Evolutionary conservation across 2,888 invertebrate genomes (phyloP), one percentile per base, ranked within the genome.

Genomic region (Diarsia brunnea): DNA sequence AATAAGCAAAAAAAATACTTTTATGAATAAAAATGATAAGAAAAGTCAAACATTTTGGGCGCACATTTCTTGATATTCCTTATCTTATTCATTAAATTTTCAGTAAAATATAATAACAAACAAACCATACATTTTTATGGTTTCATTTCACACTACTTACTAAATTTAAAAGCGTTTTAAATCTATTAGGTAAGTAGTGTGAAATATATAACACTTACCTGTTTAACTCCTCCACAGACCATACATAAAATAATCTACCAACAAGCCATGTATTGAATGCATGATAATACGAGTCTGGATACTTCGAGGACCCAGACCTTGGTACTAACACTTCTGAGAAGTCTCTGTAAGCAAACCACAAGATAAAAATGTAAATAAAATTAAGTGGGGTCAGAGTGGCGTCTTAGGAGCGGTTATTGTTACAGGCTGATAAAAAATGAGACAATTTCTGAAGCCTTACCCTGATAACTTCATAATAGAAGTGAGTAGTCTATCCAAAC

Each of bases 181-280:
- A 5, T 21, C 3, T 27, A 19, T 8, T 27, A 27, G 1, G 27
- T 27, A 27, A 4, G 19, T 10, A 27, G 5, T 69, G 31, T 14
- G 4, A 8, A 10, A 45, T 31, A 2, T 81, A 38, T 38, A 91
- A 90, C 0, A 19, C n/a, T 53, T 93, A 97, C 97, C 95, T 94
- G 69, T 91, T 89, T 60, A 97, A 91, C 86, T 97, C 95, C 69
- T 97, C 94, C 5, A 97, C 95, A 60, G 97, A 97, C 90, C 97
- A 95, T 55, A 98, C 94, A 93, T 97, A 97, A 90, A 97, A 97
- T 86, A 98, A 94, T 89, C 97, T 95, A n/a, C 98, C 98, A 73
- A 98, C 94, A 4, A 98, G 91, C 98, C 98, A 98, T 24, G 97
- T 97, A 73, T 97, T 97, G 85, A 98, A 98, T 3, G 97, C 92